phyloP scores from a whole-genome alignment of 2,888 invertebrate species.

The Scrobipalpa atriplicella region DNA sequence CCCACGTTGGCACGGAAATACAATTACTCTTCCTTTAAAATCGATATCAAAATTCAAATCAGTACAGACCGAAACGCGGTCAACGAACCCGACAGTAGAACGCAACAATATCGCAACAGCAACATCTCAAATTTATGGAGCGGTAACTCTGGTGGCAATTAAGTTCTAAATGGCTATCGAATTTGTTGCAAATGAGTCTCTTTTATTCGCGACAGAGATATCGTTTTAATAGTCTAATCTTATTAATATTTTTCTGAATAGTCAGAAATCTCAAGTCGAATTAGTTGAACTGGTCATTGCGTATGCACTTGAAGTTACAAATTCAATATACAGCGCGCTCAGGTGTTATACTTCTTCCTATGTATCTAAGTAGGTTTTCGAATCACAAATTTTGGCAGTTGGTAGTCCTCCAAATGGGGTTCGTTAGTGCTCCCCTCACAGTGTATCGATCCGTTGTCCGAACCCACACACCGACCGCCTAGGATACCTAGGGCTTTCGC shows the following conservation, averaged over 20 bases:
- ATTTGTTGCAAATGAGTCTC: conserved; percentile 38
- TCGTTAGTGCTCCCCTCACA: conserved; percentile 27
- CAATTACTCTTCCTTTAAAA: conserved; percentile 13
- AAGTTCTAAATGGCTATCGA: conserved; percentile 62
- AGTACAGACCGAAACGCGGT: conserved; percentile 43
- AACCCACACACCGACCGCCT: conserved; percentile 24
- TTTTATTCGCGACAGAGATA: conserved; percentile 40
- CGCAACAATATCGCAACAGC: conserved; percentile 63
- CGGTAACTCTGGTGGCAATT: conserved; percentile 70
- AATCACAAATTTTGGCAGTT: not conserved
- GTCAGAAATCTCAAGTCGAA: no score
- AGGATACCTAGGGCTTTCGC: conserved; percentile 26
- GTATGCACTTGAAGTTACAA: not conserved
- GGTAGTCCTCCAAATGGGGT: conserved; percentile 14
- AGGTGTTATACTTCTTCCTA: no score
- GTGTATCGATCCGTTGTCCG: conserved; percentile 28
- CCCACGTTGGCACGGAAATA: conserved; percentile 7
- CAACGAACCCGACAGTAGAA: conserved; percentile 65
- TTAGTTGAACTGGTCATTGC: not conserved
- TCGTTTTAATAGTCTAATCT: not conserved
- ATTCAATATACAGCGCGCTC: not conserved
- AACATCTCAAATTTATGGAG: conserved; percentile 75
- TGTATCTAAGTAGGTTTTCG: not conserved
- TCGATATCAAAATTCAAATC: conserved; percentile 35
- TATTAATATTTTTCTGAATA: no score